phyloP scores from a whole-genome alignment of 2,797 vertebrate species.

The Centroberyx gerrardi region DNA sequence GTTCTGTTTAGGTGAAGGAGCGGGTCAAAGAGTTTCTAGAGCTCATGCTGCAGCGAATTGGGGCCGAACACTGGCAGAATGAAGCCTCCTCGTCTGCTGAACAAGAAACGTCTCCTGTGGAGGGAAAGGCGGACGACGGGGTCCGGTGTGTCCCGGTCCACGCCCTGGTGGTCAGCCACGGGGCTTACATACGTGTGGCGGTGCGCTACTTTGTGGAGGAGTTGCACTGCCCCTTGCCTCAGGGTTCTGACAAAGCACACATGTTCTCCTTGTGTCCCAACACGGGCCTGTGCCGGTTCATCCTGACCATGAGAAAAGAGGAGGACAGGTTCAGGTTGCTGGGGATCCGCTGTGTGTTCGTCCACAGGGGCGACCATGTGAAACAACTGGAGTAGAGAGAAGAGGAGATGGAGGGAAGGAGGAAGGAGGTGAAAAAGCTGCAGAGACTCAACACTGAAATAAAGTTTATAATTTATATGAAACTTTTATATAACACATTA shows the following conservation, averaged over 20 bases:
- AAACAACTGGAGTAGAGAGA: slow-evolving; percentile 10
- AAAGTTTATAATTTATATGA: neutral
- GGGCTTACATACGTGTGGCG: slow-evolving; percentile 90
- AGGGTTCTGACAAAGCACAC: slow-evolving; percentile 77
- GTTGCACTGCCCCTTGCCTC: slow-evolving; percentile 85
- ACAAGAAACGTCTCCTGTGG: slow-evolving; percentile 51
- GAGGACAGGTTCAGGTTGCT: slow-evolving; percentile 64
- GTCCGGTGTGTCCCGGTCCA: slow-evolving; percentile 78
- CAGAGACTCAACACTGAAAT: slow-evolving; percentile 1
- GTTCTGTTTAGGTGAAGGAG: slow-evolving; percentile 86
- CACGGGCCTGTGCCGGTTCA: slow-evolving; percentile 91
- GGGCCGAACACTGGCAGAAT: slow-evolving; percentile 73
- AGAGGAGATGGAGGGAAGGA: neutral
- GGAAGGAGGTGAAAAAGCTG: neutral
- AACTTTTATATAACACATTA: neutral
- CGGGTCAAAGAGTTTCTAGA: slow-evolving; percentile 89
- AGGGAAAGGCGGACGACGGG: slow-evolving; percentile 55
- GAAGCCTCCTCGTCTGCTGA: neutral
- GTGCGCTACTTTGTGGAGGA: slow-evolving; percentile 91
- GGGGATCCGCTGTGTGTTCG: slow-evolving; percentile 86
- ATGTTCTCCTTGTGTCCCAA: slow-evolving; percentile 91
- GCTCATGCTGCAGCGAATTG: slow-evolving; percentile 85
- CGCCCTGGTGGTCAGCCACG: slow-evolving; percentile 91
- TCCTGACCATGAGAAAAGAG: slow-evolving; percentile 80
- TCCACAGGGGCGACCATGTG: slow-evolving; percentile 90